Conservation (phyloP, 2,797 vertebrate species). For the Sphenodon punctatus region DNA sequence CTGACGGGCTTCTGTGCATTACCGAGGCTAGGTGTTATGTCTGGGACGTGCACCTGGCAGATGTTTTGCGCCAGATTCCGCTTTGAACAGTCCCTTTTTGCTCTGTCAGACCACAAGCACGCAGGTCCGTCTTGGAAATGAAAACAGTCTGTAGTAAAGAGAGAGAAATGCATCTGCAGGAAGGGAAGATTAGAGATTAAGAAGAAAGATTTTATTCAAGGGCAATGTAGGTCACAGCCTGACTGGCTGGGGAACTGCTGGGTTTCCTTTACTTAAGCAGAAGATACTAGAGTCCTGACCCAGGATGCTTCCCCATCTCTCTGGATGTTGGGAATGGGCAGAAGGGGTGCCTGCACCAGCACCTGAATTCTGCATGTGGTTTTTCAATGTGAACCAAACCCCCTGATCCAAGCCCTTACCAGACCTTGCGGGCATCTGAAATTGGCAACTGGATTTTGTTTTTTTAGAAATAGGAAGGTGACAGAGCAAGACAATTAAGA, state of each 20-base stretch:
- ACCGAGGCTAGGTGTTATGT: not conserved
- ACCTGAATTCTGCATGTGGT: not conserved
- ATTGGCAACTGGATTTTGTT: not conserved
- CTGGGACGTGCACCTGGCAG: not conserved
- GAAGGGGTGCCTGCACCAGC: not conserved
- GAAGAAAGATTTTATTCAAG: not conserved
- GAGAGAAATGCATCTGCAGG: not conserved
- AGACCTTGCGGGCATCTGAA: not conserved
- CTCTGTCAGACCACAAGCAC: not conserved
- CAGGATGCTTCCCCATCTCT: not conserved
- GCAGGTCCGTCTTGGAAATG: not conserved
- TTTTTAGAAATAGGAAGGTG: too few relatives aligned
- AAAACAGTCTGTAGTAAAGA: not conserved
- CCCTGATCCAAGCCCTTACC: not conserved
- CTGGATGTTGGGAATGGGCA: not conserved
- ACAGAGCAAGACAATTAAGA: too few relatives aligned
- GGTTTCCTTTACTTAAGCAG: not conserved
- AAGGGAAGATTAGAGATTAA: not conserved
- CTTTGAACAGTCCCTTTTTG: not conserved
- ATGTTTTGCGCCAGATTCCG: not conserved
- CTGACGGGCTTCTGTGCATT: rapidly evolving
- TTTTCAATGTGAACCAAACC: not conserved
- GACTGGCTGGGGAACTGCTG: not conserved
- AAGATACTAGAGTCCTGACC: not conserved
- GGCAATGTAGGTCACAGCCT: not conserved